Percentiles rank a stretch among this genome's conserved stretches.
Evolutionary conservation across 2,888 invertebrate genomes (phyloP).

Genomic region (Lasioglossum lativentre): DNA sequence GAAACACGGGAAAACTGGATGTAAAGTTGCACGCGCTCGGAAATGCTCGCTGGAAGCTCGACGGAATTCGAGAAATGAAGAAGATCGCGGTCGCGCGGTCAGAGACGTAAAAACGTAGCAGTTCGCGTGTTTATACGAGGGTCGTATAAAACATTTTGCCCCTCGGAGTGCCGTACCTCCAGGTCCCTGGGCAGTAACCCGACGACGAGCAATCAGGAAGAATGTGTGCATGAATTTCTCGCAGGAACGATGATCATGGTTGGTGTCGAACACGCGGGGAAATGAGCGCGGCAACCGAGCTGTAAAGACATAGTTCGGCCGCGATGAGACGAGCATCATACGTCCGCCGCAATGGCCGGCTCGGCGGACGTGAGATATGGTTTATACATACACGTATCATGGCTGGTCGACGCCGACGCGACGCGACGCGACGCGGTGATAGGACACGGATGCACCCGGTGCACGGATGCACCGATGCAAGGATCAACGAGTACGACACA

Average conservation of each 20-base stretch:
- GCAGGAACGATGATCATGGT: not conserved
- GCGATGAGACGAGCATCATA: not conserved
- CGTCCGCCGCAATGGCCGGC: slow-evolving; percentile 9
- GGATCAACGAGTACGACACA: too few relatives aligned
- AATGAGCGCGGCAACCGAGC: not conserved
- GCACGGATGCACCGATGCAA: too few relatives aligned
- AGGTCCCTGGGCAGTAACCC: not conserved
- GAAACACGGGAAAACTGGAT: too few relatives aligned
- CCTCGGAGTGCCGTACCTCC: not conserved
- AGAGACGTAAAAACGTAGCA: not conserved
- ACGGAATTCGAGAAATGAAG: not conserved
- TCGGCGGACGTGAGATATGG: slow-evolving; percentile 2
- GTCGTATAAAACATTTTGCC: not conserved
- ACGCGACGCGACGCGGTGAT: not conserved
- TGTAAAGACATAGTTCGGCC: slow-evolving; percentile 2
- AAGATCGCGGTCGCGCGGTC: not conserved
- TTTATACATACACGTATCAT: not conserved
- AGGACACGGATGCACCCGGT: not conserved
- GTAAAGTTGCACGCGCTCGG: too few relatives aligned
- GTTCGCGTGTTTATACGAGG: not conserved
- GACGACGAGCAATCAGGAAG: not conserved
- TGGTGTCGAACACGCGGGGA: not conserved
- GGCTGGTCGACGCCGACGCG: too few relatives aligned
- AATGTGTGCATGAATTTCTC: not conserved
- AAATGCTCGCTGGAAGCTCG: too few relatives aligned